Evolutionary conservation across 2,797 vertebrate genomes (phyloP), one percentile per base, ranked within the genome.

Genomic region (Hoplostethus atlanticus): DNA sequence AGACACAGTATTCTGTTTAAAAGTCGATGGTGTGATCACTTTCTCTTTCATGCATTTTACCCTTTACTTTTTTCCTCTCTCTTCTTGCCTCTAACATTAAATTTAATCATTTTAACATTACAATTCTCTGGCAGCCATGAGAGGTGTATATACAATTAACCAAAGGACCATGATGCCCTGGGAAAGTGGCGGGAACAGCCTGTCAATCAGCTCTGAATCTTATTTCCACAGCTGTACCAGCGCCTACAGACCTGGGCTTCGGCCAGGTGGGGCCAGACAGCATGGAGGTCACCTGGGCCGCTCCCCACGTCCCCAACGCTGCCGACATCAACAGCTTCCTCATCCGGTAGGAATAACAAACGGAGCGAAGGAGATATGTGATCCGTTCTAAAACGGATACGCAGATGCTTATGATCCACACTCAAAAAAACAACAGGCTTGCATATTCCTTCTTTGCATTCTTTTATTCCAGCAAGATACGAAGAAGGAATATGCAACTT

Each of bases 191-290:
- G 17, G 21, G 5, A 25, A 30, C 3, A 2, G 13, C 30, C 13
- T 21, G 6, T 13, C 4, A 59, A 42, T 21, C 40, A 25, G 11
- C 7, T 48, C 2, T 80, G 52, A 72, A 16, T 48, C 7, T 58
- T 59, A 44, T 56, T 46, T 28, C 13, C 6, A n/a, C 55, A 99
- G 98, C 97, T 59, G 96, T 99, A 3, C 98, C 97, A 72, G 94
- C 97, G 30, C 97, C 98, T 28, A 97, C 96, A 4, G 87, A 95
- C 64, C 87, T 99, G 64, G 87, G 90, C 46, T 99, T 99, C 71
- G 95, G 96, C 52, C 92, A 96, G 0, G 90, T 98, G 69, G 94
- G 93, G 11, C 85, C 95, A 2, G 96, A 98, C 84, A 95, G 85
- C 0, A 94, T 99, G 66, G 93, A 96, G 10, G 93, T 99, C 76